Base-by-base conservation (phyloP, 2,888 invertebrate genomes). In the Camponotus fellah region DNA sequence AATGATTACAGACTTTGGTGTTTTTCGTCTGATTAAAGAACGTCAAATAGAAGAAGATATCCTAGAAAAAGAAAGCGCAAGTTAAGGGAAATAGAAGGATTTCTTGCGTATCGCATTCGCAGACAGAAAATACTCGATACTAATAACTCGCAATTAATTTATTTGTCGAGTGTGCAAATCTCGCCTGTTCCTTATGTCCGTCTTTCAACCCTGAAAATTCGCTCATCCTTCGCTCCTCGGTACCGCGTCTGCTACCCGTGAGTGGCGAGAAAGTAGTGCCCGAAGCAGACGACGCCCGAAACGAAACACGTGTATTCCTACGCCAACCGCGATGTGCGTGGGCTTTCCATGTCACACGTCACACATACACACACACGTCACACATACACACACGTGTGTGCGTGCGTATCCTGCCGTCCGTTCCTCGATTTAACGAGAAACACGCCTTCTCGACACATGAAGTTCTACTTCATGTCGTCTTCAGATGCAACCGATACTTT, bases 271-370 rank as follows among this genome's bases (percentile, higher is more conserved):
- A 92, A 91, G 89, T 86, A 91, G 90, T 87, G 64, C 87, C 66
- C 86, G 26, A 26, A 92, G 90, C 91, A 89, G 91, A 90, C 91
- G 91, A 91, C 89, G 87, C 90, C 85, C 90, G 91, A 87, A 75
- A 72, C 65, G 74, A 53, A 68, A 49, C 83, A 43, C 62, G 62
- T 86, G 88, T 91, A 91, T 91, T 79, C 82, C 85, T 91, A 82
- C 91, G 91, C 92, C 84, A 69, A 80, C 80, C 87, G 69, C 71
- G 49, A 64, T 86, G 89, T 83, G 84, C 82, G 82, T 88, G 81
- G 76, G 69, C 82, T 77, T 12, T 34, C 14, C 34, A 58, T 56
- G 68, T 14, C 8, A 49, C 53, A 53, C 6, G 8, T 53, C n/a
- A 46, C 32, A 34, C 34, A 71, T 34, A 34, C 8, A 68, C 21